Evolutionary conservation across 2,888 invertebrate species (phyloP), one percentile per base, ranked within the genome.

Genomic region (Phortica magna): DNA sequence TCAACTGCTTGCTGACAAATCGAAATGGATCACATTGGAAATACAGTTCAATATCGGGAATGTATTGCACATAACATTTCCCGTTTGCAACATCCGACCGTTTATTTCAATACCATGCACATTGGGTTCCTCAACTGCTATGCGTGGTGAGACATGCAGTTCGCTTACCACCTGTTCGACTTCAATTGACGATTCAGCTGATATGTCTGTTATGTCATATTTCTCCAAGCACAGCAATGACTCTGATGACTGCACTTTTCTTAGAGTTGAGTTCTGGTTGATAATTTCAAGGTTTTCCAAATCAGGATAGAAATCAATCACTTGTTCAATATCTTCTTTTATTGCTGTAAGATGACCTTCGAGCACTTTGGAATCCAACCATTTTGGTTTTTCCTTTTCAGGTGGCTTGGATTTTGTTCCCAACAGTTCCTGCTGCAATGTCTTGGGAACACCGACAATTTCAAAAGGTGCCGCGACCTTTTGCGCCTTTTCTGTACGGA

Each of bases 11-110:
- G 0, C 81, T 72, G 2, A 80, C 43, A 6, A 78, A 81, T 17
- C 85, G 80, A 42, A 82, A 83, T 0, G 90, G 90, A 17, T 83
- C 80, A 59, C 90, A 88, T 0, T 80, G 57, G n/a, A 90, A 86
- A 14, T 31, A 9, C 0, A 85, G 1, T 1, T 81, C n/a, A 0
- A 83, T 4, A 0, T 80, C 75, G 3, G 81, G 75, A 41, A 65
- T 79, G 19, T 81, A 64, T 61, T 61, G 17, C 61, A 5, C 3
- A 17, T 61, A n/a, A 1, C 7, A 22, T 19, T 61, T 76, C 0
- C 76, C 59, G 0, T 77, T 74, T 43, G 80, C 79, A 72, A 79
- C 0, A 73, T 0, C 1, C 57, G 19, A 0, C 88, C 90, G 72
- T 90, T 90, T 57, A 90, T 79, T 31, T 76, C 77, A 0, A 90